Evolutionary conservation across 2,113 vertebrate genomes (phyloP), one percentile per base, ranked within the genome.

Genomic region (Bambusicola thoracicus): DNA sequence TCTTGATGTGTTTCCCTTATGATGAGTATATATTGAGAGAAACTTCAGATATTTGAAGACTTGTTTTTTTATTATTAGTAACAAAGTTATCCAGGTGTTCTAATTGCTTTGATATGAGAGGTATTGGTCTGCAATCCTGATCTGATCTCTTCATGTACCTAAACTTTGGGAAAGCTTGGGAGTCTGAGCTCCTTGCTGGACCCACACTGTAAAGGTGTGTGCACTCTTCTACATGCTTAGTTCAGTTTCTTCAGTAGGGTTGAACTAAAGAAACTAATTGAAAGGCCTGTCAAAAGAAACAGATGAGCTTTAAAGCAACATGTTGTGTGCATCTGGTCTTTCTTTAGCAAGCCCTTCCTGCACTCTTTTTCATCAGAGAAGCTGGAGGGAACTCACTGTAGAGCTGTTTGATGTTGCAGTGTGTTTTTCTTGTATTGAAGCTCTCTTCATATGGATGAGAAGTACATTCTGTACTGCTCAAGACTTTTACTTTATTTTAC

Each of bases 291-390:
- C 32, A 58, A 11, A 69, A 68, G 43, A 38, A 62, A 5, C 7
- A 69, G 38, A 9, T 80, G 5, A 58, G 8, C 30, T 85, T 84
- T 62, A 76, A 87, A 85, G 44, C 22, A 55, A 13, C 5, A 1
- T n/a, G 36, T 13, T 38, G 3, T 8, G 7, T 3, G 1, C 2
- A 1, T 27, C 38, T 36, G 24, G 8, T 67, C n/a, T 36, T 25
- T 66, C n/a, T 53, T 59, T 18, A 49, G 40, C 5, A 11, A 18
- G 56, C 14, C 4, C 20, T 83, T 43, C 2, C 1, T 70, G 34
- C 22, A 18, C 24, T 70, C 5, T 81, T 6, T n/a, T 68, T 67
- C 5, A 11, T 14, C 17, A 80, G 21, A 76, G 83, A 34, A 5
- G 3, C 5, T 41, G 44, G 20, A 38, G 7, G 80, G 25, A 9